Evolutionary conservation across 53 echinoderm and acorn worm genomes (phyloP).

Genomic region (Hippasteria phrygiana): DNA sequence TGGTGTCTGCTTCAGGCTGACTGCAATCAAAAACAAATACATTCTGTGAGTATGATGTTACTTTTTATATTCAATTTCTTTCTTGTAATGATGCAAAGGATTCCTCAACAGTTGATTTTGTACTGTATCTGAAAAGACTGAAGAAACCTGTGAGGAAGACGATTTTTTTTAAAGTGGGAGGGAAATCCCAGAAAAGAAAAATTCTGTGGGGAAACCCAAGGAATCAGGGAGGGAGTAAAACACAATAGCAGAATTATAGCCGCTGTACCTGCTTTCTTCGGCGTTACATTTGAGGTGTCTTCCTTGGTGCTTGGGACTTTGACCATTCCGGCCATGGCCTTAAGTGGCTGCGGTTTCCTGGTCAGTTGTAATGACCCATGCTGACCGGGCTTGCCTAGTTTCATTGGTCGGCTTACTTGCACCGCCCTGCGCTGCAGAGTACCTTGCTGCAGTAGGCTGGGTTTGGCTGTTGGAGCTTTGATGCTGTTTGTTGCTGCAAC

Average conservation of each 20-base stretch:
- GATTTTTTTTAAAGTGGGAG: neutral
- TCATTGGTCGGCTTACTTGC: slow-evolving; percentile 31
- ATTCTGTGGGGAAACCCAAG: too few relatives aligned
- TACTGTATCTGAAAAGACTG: too few relatives aligned
- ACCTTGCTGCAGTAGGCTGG: slow-evolving; percentile 53
- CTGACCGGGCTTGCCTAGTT: slow-evolving; percentile 47
- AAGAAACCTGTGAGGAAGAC: too few relatives aligned
- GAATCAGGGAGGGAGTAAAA: neutral
- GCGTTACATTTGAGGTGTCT: slow-evolving; percentile 3
- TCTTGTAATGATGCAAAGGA: too few relatives aligned
- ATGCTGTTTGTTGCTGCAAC: neutral
- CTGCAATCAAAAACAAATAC: slow-evolving; percentile 35
- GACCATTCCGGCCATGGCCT: slow-evolving; percentile 35
- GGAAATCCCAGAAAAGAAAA: neutral
- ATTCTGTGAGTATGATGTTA: neutral
- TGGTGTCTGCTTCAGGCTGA: neutral
- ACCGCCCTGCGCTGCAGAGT: slow-evolving; percentile 18
- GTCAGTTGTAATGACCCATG: slow-evolving; percentile 2
- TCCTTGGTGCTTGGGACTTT: neutral
- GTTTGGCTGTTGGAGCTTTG: slow-evolving; percentile 44
- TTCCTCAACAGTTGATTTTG: too few relatives aligned
- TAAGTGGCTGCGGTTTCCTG: slow-evolving; percentile 60
- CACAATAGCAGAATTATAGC: too few relatives aligned
- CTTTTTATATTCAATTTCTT: neutral
- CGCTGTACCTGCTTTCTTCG: slow-evolving; percentile 38